Percentiles rank a stretch among this genome's conserved stretches.
Evolutionary conservation across 2,888 invertebrate genomes (phyloP).

Genomic region (Phortica okadai): DNA sequence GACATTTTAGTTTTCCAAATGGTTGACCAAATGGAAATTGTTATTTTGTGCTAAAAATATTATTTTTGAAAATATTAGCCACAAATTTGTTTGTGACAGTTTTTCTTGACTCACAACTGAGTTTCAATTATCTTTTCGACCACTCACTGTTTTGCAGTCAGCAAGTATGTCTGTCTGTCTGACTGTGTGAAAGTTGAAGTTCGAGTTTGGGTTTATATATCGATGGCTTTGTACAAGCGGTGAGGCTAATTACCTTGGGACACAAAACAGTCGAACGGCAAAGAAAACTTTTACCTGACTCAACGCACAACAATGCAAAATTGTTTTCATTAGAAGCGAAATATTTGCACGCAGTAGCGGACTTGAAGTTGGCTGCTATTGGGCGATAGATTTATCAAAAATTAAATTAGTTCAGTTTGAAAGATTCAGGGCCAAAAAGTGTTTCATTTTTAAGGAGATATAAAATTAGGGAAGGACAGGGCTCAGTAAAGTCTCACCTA

Average conservation of each 20-base stretch:
- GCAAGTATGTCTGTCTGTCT: background rate
- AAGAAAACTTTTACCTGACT: slow-evolving; percentile 18
- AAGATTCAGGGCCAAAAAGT: too few species aligned
- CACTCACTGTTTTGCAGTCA: background rate
- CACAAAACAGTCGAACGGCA: slow-evolving; percentile 1
- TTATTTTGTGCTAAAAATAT: background rate
- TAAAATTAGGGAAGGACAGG: too few species aligned
- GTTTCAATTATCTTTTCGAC: slow-evolving; percentile 14
- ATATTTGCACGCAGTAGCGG: too few species aligned
- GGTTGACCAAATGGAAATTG: slow-evolving; percentile 20
- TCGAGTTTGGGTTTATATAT: background rate
- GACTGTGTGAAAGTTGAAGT: background rate
- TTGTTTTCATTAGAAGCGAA: background rate
- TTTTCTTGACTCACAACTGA: background rate
- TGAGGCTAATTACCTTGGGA: slow-evolving; percentile 50
- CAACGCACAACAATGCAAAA: slow-evolving; percentile 36
- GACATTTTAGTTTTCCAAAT: slow-evolving; percentile 29
- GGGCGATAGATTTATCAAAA: too few species aligned
- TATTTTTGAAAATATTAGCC: background rate
- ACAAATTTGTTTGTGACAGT: slow-evolving; percentile 11
- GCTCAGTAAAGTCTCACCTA: too few species aligned
- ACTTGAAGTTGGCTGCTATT: too few species aligned
- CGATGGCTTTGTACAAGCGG: slow-evolving; percentile 26
- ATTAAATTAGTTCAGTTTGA: too few species aligned
- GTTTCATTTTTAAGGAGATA: too few species aligned